A percentile compares a stretch with the other conserved stretches of the same genome.
Evolutionary conservation across 2,797 vertebrate species (phyloP).

Genomic region (Numenius phaeopus): DNA sequence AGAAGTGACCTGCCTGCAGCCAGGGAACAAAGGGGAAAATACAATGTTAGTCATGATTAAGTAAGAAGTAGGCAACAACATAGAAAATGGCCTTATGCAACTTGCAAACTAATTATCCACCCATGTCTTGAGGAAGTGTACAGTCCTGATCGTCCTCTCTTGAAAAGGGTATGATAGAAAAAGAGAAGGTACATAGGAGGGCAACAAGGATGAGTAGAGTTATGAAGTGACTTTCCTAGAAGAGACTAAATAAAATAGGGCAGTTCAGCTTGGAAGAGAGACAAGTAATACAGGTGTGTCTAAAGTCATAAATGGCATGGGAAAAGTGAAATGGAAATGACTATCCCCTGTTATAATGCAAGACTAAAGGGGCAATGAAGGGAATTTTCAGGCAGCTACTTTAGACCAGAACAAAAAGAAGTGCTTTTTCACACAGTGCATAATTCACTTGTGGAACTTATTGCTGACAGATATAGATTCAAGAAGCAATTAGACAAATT

Average conservation of each 20-base stretch:
- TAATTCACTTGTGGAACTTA: conserved; percentile 53
- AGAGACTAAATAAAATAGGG: not conserved
- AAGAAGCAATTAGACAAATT: conserved; percentile 70
- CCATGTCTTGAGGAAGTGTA: not conserved
- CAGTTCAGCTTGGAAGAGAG: not conserved
- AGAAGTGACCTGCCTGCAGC: not conserved
- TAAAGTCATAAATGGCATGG: not conserved
- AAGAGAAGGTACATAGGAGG: not conserved
- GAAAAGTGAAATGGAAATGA: not conserved
- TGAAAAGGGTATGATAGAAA: not conserved
- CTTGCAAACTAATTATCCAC: not conserved
- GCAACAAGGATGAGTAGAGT: not conserved
- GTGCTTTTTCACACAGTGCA: conserved; percentile 36
- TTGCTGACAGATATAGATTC: conserved; percentile 58
- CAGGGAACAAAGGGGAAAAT: not conserved
- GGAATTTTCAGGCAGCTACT: conserved; percentile 11
- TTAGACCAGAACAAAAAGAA: conserved; percentile 34
- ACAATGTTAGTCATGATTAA: not conserved
- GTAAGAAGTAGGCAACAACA: not conserved
- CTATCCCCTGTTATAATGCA: not conserved
- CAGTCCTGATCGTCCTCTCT: not conserved
- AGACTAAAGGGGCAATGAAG: not conserved
- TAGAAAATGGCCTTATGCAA: not conserved
- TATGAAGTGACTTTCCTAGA: not conserved
- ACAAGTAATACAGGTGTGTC: not conserved